Base-by-base conservation (phyloP, 1,140 invertebrate genomes). In the Drosophila quadrilineata region DNA sequence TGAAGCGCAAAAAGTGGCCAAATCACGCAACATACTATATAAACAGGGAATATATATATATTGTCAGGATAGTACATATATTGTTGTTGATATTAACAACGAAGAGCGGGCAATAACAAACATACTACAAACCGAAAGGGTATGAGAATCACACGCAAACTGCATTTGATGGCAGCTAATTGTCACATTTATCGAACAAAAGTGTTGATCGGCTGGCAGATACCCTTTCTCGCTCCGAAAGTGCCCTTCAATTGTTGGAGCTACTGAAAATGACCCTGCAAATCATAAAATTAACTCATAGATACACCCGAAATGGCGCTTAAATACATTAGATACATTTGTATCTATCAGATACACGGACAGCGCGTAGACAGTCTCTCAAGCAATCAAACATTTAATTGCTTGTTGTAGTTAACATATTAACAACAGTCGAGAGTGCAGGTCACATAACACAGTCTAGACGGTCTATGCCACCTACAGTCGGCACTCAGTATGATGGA, bases 391-490 rank as follows among this genome's bases (percentile, higher is more conserved):
- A 65, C 80, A 85, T 56, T 60, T 86, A 85, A 86, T 85, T 85
- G 79, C 63, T 86, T 85, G 79, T 85, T 85, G 75, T 86, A 71
- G 59, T 71, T 69, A 85, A 85, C 79, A 85, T 86, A 85, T 86
- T 85, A 85, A 79, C 71, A 50, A 38, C 50, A 38, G 17, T 8
- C 10, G 35, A 0, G 41, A 60, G 75, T n/a, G n/a, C 80, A 85
- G 79, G 79, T 85, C 79, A 85, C 79, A 85, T 85, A 85, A 86
- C 58, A 45, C 22, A 26, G 12, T 9, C 22, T 14, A 10, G 12
- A 43, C 21, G 14, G 21, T 3, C 22, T 8, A 28, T 82, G 68
- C 52, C 52, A 31, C 14, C 29, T 6, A 14, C 43, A 46, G 52
- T 31, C 46, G 40, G 19, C 38, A 36, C 33, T 40, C 12, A 40